Base-by-base conservation (phyloP, 2,113 vertebrate genomes). In the Mungos mungo region DNA sequence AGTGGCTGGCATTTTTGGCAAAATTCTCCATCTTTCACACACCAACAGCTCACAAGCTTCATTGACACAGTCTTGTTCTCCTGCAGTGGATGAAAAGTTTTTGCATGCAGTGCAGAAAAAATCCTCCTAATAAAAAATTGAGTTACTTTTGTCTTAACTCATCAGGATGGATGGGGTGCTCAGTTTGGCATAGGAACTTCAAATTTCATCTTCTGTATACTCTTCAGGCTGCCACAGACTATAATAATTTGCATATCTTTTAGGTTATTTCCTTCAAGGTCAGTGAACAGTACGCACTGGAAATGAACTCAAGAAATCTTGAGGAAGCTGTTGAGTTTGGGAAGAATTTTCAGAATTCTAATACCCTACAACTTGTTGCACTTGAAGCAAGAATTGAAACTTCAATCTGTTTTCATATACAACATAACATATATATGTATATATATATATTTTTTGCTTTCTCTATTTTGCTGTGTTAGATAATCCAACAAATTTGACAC, bases 331-430 rank as follows among this genome's bases (percentile, higher is more conserved):
- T 4, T 66, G 0, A n/a, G 7, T 89, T 79, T 93, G 5, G 52
- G 88, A 54, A 68, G 35, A 52, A 72, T 87, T 88, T 93, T 90
- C n/a, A 80, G 50, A 77, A 65, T 57, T 81, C 25, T 10, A 80
- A 6, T 83, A 21, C 14, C 23, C 65, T 95, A 23, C 1, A 77
- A 33, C 35, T 52, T 31, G 11, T 15, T 50, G 15, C 18, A 88
- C 33, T 83, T 77, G 66, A 94, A 81, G 19, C 16, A 95, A 90
- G 76, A 97, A 89, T 27, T 82, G 41, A 69, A 96, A 77, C 23
- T 71, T 77, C 21, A 82, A 7, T 81, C 10, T 77, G 7, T 95
- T 97, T 95, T 52, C 82, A 85, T 54, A 92, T 35, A 7, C 35
- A 50, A 29, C 27, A 7, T 66, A 81, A 50, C 13, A 45, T 45